Evolutionary conservation across 2,797 vertebrate genomes (phyloP).

Genomic region (Sphenopsis melanotis): DNA sequence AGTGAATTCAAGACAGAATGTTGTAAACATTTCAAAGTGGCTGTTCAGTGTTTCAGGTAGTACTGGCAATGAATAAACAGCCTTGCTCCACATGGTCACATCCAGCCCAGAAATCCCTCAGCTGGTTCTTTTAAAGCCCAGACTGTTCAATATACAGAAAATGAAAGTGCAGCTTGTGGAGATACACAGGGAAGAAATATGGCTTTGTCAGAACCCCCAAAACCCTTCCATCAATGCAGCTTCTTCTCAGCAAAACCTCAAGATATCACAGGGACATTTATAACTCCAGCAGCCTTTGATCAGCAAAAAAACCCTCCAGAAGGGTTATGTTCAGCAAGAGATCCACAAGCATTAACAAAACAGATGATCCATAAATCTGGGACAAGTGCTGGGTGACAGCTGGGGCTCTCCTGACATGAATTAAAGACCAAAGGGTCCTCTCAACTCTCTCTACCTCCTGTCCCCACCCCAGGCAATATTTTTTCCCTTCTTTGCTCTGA

Average conservation of each 20-base stretch:
- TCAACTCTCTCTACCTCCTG: constrained; percentile 21
- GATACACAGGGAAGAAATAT: not conserved
- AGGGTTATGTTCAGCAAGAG: constrained; percentile 16
- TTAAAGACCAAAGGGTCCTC: constrained; percentile 7
- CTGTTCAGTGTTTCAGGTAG: not conserved
- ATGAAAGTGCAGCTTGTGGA: not conserved
- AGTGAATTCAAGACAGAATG: not conserved
- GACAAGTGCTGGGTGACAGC: not conserved
- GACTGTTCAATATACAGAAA: not conserved
- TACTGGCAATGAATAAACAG: not conserved
- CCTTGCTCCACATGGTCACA: not conserved
- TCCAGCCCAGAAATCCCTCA: not conserved
- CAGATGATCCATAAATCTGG: not conserved
- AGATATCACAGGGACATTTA: not conserved
- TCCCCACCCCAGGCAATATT: not conserved
- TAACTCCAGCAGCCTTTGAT: constrained; percentile 1
- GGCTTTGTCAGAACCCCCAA: not conserved
- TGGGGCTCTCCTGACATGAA: not conserved
- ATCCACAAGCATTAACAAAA: constrained; percentile 33
- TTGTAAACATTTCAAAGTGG: not conserved
- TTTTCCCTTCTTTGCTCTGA: not conserved
- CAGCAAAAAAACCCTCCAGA: not conserved
- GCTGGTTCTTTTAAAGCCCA: not conserved
- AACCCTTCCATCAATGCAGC: not conserved
- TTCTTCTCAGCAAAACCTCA: constrained; percentile 47